These are phyloP conservation scores for Cebus imitator DNA, from an alignment of 2,113 vertebrate species.

Conservation along the genomic window DNA sequence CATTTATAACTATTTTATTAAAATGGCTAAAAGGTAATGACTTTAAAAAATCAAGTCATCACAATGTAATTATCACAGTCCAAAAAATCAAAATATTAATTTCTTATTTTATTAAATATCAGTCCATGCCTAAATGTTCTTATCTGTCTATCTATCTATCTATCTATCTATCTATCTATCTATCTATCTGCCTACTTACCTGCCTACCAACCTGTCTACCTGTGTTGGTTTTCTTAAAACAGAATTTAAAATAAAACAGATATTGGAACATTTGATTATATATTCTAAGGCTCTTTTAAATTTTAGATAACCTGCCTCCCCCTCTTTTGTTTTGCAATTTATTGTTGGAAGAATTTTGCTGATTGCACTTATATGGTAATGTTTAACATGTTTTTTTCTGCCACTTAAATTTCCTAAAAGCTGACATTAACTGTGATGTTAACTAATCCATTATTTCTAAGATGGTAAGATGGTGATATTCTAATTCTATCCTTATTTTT, in stretches of 20 bases:
- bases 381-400: background rate
- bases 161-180: accelerated
- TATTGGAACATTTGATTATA: no score
- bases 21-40: background rate
- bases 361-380: background rate
- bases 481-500: background rate
- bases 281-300: background rate
- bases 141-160: background rate
- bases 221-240: background rate
- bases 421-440: background rate
- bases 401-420: background rate
- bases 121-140: background rate
- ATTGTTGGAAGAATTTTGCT: background rate
- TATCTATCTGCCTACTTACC: background rate
- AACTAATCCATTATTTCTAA: background rate
- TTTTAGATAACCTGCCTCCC: background rate
- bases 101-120: background rate
- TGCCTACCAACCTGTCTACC: background rate
- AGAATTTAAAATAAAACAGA: background rate
- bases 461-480: background rate
- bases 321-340: background rate
- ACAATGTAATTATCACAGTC: background rate
- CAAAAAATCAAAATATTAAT: background rate
- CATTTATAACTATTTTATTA: background rate
- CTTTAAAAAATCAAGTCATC: background rate